Base-by-base conservation (phyloP, 2,888 invertebrate species). In the Coelopa pilipes region DNA sequence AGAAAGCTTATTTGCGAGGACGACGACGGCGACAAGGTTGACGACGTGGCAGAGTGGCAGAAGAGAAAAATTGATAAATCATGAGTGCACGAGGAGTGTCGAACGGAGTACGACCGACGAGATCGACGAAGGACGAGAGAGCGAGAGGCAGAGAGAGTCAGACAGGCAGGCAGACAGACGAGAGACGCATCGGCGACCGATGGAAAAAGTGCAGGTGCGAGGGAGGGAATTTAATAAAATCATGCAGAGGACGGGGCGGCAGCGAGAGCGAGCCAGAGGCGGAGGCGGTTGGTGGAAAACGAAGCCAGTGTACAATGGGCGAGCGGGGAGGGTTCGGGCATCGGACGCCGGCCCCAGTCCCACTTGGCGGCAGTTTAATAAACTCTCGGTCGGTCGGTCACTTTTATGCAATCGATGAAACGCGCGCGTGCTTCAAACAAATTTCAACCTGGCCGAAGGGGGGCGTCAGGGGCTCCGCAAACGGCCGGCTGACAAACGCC, bases 401-500 rank as follows among this genome's bases (percentile, higher is more conserved):
- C 47, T 47, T 47, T 65, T 46, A 47, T 66, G 49, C 50, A 66
- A 50, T 66, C 49, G 50, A 19, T 50, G n/a, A 19, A 66, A 50
- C 47, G 49, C 66, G 49, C 24, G 49, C 50, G 12, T 50, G 24
- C 34, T 34, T 24, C 19, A 19, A 24, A 50, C 49, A 66, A 49
- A 66, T 66, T 66, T 65, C 17, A 65, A 65, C 21, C 47, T 5
- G 65, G 11, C 49, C 47, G 47, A 49, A 65, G 3, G 24, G 3
- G n/a, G 9, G 60, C 17, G 34, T 55, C 17, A 17, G 73, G 72
- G 73, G 57, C 53, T 53, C 67, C 74, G 62, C 63, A 45, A 46
- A 19, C 45, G 19, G 34, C 34, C 7, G 34, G 4, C 34, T 34
- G 34, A 34, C 34, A 19, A 63, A 47, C 63, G 46, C 5, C n/a